Evolutionary conservation across 2,888 invertebrate genomes (phyloP).

Genomic region (Allacma fusca): DNA sequence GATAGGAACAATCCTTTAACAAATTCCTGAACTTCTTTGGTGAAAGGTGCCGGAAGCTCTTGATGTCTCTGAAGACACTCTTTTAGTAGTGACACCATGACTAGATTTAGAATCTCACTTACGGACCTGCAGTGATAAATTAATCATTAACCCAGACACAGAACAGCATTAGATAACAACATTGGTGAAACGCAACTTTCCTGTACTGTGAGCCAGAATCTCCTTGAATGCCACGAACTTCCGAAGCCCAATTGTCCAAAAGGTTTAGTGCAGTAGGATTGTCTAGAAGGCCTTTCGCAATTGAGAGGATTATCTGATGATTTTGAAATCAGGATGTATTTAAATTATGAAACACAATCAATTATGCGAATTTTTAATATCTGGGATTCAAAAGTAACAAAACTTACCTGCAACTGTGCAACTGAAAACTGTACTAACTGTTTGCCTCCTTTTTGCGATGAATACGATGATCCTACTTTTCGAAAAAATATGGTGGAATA

Average conservation of each 20-base stretch:
- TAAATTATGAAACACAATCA: too few species aligned
- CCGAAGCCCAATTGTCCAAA: constrained; percentile 57
- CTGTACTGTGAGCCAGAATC: constrained; percentile 54
- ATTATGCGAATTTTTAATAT: too few species aligned
- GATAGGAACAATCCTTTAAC: constrained; percentile 87
- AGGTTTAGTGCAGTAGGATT: constrained; percentile 50
- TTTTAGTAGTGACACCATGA: constrained; percentile 87
- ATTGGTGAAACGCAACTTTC: constrained; percentile 61
- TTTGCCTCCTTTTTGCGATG: constrained; percentile 55
- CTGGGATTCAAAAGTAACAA: too few species aligned
- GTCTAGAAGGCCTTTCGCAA: constrained; percentile 55
- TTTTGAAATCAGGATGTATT: too few species aligned
- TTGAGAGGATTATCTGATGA: constrained; percentile 52
- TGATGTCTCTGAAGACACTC: constrained; percentile 87
- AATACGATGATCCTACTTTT: constrained; percentile 59
- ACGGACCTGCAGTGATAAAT: constrained; percentile 73
- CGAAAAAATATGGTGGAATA: constrained; percentile 59
- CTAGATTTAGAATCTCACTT: constrained; percentile 92
- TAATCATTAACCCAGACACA: background rate
- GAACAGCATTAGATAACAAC: background rate
- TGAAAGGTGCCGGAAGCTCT: constrained; percentile 88
- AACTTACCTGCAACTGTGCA: constrained; percentile 71
- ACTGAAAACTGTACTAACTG: constrained; percentile 75
- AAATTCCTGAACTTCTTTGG: constrained; percentile 90
- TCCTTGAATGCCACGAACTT: constrained; percentile 54